Conservation (phyloP, 2,888 invertebrate genomes). For the Scaptomyza parva region DNA sequence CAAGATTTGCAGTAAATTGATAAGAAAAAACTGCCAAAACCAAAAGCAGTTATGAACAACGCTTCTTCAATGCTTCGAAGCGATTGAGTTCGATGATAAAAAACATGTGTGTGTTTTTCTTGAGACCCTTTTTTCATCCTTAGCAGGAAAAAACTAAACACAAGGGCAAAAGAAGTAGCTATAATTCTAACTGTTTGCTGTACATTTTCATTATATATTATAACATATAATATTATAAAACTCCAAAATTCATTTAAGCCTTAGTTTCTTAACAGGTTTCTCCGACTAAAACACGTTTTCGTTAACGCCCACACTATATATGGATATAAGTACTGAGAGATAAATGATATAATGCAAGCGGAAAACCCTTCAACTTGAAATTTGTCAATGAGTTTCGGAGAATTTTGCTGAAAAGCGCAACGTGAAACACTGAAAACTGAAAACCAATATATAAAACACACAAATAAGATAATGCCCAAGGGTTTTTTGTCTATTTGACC, state of each 20-base stretch:
- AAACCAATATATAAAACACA: slow-evolving; percentile 19
- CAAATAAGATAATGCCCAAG: slow-evolving; percentile 56
- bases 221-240: too few species aligned
- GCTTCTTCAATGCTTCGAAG: slow-evolving; percentile 34
- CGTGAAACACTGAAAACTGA: slow-evolving; percentile 56
- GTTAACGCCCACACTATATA: slow-evolving; percentile 58
- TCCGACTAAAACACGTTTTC: background rate
- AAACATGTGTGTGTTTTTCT: slow-evolving; percentile 24
- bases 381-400: slow-evolving; percentile 54
- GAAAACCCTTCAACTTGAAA: slow-evolving; percentile 62
- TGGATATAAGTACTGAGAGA: slow-evolving; percentile 9
- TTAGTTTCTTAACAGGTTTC: background rate
- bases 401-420: slow-evolving; percentile 74
- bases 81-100: slow-evolving; percentile 63
- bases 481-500: slow-evolving; percentile 28
- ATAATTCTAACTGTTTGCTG: background rate
- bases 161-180: slow-evolving; percentile 16
- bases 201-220: background rate
- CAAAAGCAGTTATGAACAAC: slow-evolving; percentile 68
- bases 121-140: slow-evolving; percentile 27
- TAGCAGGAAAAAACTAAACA: slow-evolving; percentile 24
- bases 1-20: slow-evolving; percentile 68
- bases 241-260: too few species aligned
- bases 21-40: slow-evolving; percentile 70
- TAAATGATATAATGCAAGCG: slow-evolving; percentile 22